A percentile compares a stretch with the other conserved stretches of the same genome.
Conservation (phyloP, 1,140 invertebrate species). For the Dreissena polymorpha region DNA sequence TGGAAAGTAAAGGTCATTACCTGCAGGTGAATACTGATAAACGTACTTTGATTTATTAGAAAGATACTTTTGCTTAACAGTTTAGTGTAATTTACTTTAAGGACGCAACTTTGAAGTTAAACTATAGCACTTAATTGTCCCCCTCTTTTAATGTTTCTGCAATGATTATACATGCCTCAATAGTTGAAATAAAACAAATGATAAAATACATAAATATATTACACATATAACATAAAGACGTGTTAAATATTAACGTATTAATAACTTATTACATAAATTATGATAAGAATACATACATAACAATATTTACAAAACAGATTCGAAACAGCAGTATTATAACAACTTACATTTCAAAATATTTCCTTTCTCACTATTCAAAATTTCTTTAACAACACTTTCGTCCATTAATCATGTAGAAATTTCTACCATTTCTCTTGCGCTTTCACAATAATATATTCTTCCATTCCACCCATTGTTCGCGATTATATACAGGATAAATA, state of each 20-base stretch:
- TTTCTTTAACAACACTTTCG: no score
- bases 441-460: no score
- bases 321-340: constrained; percentile 4
- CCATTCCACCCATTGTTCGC: no score
- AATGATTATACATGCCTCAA: no score
- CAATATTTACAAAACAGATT: constrained; percentile 52
- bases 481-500: no score
- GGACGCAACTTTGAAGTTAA: no score
- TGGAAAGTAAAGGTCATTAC: not conserved
- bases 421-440: no score
- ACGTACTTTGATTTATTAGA: constrained; percentile 2
- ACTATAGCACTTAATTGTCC: no score
- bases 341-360: not conserved
- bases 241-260: constrained; percentile 27
- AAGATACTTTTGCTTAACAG: not conserved
- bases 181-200: constrained; percentile 7
- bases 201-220: not conserved
- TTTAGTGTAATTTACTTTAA: constrained; percentile 7
- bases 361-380: no score
- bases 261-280: constrained; percentile 56
- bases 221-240: constrained; percentile 29
- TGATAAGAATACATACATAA: constrained; percentile 32
- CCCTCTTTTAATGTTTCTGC: not conserved
- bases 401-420: no score
- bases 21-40: constrained; percentile 51